Evolutionary conservation across 2,888 invertebrate species (phyloP).

Genomic region (Peribatodes rhomboidaria): DNA sequence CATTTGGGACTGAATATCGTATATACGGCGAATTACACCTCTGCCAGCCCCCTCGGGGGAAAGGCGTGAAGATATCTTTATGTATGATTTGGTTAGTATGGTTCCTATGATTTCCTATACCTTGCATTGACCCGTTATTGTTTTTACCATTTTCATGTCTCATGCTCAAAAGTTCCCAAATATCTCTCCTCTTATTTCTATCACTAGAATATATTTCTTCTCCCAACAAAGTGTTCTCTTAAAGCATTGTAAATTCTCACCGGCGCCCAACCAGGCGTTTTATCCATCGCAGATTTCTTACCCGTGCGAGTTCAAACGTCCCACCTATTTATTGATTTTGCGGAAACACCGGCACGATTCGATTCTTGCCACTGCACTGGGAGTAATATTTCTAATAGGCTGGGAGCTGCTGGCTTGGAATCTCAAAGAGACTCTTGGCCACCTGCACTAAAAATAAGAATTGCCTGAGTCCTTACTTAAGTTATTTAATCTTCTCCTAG

Average conservation of each 20-base stretch:
- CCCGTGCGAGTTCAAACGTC: slow-evolving; percentile 58
- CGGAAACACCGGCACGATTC: slow-evolving; percentile 61
- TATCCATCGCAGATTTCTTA: slow-evolving; percentile 48
- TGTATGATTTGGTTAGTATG: no score
- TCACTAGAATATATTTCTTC: no score
- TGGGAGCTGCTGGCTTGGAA: slow-evolving; percentile 2
- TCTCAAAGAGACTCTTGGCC: not conserved
- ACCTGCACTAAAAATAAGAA: not conserved
- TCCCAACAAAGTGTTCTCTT: not conserved
- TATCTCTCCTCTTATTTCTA: not conserved
- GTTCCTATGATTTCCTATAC: no score
- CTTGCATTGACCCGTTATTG: no score
- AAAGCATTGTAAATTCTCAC: slow-evolving; percentile 19
- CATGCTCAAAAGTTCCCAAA: not conserved
- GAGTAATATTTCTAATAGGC: slow-evolving; percentile 24
- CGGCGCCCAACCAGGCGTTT: slow-evolving; percentile 33
- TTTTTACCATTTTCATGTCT: no score
- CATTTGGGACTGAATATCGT: no score
- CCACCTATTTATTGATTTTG: slow-evolving; percentile 70
- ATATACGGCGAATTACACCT: no score
- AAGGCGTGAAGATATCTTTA: no score
- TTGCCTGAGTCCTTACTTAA: no score
- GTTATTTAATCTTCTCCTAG: no score
- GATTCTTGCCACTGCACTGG: slow-evolving; percentile 40
- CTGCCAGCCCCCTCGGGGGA: no score